These are phyloP conservation scores for Papio anubis DNA, from an alignment of 2,113 vertebrate species.

Conservation along the genomic window DNA sequence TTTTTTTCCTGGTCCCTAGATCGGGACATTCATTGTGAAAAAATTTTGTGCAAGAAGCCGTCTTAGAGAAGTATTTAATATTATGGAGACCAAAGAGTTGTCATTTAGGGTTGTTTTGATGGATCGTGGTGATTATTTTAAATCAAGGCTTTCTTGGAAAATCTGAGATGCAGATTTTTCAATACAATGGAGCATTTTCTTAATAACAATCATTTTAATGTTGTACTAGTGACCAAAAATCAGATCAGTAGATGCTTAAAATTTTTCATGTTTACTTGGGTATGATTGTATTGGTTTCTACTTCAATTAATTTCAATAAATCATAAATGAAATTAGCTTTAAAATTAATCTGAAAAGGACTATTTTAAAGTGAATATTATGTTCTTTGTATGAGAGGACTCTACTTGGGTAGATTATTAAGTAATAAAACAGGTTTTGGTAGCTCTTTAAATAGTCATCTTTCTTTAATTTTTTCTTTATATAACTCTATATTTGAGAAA, in stretches of 20 bases:
- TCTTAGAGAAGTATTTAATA: background rate
- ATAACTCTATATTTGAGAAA: background rate
- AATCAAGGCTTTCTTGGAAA: background rate
- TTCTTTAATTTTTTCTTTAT: conserved; percentile 11
- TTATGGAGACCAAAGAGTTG: background rate
- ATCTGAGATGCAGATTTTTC: background rate
- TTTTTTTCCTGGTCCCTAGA: background rate
- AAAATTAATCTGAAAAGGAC: background rate
- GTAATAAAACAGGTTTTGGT: conserved; percentile 41
- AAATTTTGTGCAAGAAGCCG: background rate
- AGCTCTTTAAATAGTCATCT: background rate
- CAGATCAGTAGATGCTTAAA: background rate
- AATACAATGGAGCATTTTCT: background rate
- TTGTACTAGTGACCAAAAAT: background rate
- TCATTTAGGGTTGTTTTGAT: background rate
- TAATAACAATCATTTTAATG: background rate
- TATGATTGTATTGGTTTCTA: conserved; percentile 3
- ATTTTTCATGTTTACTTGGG: background rate
- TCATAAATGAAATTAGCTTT: conserved; percentile 6
- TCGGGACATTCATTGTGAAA: background rate
- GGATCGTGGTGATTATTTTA: background rate
- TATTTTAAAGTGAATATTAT: background rate
- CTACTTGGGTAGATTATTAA: background rate
- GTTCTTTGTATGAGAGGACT: background rate
- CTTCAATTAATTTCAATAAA: conserved; percentile 7